Base-by-base conservation (phyloP, 2,888 invertebrate genomes). In the Anthrax anthrax region DNA sequence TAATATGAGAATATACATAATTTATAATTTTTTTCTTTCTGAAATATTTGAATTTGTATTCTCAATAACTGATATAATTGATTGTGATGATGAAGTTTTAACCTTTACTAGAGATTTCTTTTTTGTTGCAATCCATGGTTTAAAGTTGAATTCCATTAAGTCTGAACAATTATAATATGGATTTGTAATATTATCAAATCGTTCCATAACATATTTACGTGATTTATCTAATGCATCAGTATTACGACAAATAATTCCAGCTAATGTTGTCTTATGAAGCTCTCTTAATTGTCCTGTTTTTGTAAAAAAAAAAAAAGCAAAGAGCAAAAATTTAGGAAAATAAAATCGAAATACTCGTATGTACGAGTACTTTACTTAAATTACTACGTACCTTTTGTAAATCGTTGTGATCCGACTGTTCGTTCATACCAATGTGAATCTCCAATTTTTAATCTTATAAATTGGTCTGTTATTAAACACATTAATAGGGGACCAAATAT, bases 401-500 rank as follows among this genome's bases (percentile, higher is more conserved):
- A 89, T 5, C 75, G 75, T 50, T 81, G 74, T 0, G 75, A 73
- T 34, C 73, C 67, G 47, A 78, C 73, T 2, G 70, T 66, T 34
- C 80, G 80, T 64, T 94, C 92, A 60, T 91, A 92, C 88, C 90
- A 94, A 70, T 78, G 87, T 41, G 90, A 72, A 67, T 94, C 94
- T 0, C 86, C 92, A 38, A 71, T 64, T 69, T 88, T 87, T 23
- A 89, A 63, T 42, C 88, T 70, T 17, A 80, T 64, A 69, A 92
- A 94, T 70, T 94, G 92, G 69, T 88, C 85, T 0, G 83, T 75
- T 41, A 94, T 72, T 50, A 94, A 71, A 58, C 92, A 94, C 17
- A 80, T 82, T 45, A 91, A 77, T 2, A 90, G 83, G 1, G 91
- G 86, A 0, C 92, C 92, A 43, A 92, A 74, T 18, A 90, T 75